A percentile compares a stretch with the other conserved stretches of the same genome.
These are phyloP conservation scores for Lagocephalus sceleratus DNA, from an alignment of 2,797 vertebrate genomes.

Conservation along the genomic window DNA sequence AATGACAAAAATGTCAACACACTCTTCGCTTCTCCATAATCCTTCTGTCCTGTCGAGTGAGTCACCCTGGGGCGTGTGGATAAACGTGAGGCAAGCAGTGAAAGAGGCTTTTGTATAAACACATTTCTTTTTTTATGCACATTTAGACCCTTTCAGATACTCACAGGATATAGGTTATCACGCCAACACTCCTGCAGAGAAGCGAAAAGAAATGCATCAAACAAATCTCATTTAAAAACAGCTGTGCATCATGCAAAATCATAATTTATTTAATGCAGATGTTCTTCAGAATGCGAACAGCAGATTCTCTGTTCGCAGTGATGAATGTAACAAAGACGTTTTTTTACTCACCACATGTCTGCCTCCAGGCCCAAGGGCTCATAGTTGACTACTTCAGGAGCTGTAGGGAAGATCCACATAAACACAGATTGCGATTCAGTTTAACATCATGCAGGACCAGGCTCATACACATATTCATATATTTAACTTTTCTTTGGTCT, in stretches of 20 bases:
- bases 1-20: slow-evolving; percentile 12
- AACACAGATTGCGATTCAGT: neutral
- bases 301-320: slow-evolving; percentile 1
- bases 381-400: slow-evolving; percentile 98
- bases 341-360: slow-evolving; percentile 93
- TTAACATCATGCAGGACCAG: slow-evolving; percentile 1
- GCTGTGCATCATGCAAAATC: neutral
- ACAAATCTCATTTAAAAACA: neutral
- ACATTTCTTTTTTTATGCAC: too few species aligned
- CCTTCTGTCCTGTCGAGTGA: neutral
- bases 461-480: neutral
- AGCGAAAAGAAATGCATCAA: slow-evolving; percentile 2
- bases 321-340: slow-evolving; percentile 1
- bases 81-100: too few species aligned
- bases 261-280: slow-evolving; percentile 16
- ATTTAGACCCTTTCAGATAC: slow-evolving; percentile 42
- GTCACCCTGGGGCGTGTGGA: neutral
- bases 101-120: too few species aligned
- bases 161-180: slow-evolving; percentile 81
- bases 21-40: neutral
- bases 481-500: neutral
- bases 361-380: slow-evolving; percentile 95
- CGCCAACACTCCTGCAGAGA: slow-evolving; percentile 74
- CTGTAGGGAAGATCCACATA: slow-evolving; percentile 66
- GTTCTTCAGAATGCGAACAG: slow-evolving; percentile 16